These are phyloP conservation scores for Anthoscopus minutus DNA, from an alignment of 2,113 vertebrate species.

Conservation along the genomic window DNA sequence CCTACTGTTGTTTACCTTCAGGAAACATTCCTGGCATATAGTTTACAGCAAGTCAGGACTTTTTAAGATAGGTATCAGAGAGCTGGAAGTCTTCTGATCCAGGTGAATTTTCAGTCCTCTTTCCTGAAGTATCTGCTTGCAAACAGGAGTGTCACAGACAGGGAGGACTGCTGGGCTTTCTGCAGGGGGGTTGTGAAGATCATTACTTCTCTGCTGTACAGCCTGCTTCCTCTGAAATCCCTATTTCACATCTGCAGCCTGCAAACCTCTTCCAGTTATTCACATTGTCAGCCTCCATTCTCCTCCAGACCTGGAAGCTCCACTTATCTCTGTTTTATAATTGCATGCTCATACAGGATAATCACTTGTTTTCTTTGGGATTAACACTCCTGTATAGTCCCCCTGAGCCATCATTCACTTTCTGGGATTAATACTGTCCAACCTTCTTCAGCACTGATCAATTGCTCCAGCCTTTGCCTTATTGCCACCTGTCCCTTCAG, in stretches of 20 bases:
- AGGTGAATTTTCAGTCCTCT: neutral
- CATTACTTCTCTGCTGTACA: neutral
- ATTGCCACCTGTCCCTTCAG: neutral
- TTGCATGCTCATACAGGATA: neutral
- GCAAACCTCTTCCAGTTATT: neutral
- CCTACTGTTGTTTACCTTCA: neutral
- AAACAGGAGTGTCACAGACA: neutral
- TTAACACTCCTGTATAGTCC: neutral
- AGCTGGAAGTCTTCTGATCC: neutral
- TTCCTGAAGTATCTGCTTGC: neutral
- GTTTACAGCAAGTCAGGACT: neutral
- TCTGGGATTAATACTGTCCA: accelerated
- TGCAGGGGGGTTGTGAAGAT: neutral
- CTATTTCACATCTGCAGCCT: neutral
- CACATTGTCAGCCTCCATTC: neutral
- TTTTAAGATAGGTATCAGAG: neutral
- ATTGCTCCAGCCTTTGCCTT: neutral
- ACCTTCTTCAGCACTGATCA: neutral
- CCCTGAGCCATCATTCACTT: neutral
- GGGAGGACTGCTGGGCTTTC: neutral
- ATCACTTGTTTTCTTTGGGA: neutral
- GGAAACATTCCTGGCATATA: neutral
- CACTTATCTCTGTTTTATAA: neutral
- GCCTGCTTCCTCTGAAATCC: neutral
- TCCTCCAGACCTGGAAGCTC: neutral